Base-by-base conservation (phyloP, 1,140 invertebrate genomes). In the Macrostomum lignano region DNA sequence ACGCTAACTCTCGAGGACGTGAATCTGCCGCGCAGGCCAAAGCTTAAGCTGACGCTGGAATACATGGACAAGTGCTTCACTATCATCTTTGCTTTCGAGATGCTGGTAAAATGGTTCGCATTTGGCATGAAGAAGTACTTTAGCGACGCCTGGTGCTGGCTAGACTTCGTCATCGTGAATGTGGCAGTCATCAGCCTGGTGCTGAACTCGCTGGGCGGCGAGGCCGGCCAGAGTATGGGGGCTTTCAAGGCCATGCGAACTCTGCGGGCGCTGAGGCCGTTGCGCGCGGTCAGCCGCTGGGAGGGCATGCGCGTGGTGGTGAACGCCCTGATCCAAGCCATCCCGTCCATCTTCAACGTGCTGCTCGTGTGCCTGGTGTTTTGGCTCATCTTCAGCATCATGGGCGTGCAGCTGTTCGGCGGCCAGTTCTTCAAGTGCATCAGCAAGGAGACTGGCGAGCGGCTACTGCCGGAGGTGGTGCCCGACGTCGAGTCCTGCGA, bases 51-150 rank as follows among this genome's bases (percentile, higher is more conserved):
- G 36, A 67, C 73, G 38, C 65, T 86, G 28, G 81, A 79, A 56
- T 82, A 82, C 52, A 81, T 88, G 75, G 79, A 88, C 62, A 67
- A 75, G 54, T 81, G 84, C 58, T 88, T 88, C 61, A 88, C 79
- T 33, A 76, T 84, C 35, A 79, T 86, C 54, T 88, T 88, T 65
- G 78, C 81, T 61, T 64, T 86, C 44, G 81, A 88, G 64, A 86
- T 88, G 79, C 73, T 86, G 60, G 75, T 88, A 52, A 88, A 88
- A 60, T 84, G 75, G 74, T 64, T 86, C 46, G 79, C 79, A 36
- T 68, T 84, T 42, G 79, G 81, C 41, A 82, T 84, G 51, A 70
- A 70, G 48, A 77, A 78, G 52, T 88, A 86, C 60, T 88, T 88
- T 55, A 81, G 76, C 24, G 86, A 86, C 49, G 77, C 78, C 25